Conservation (phyloP, 2,113 vertebrate genomes). For the Isichthys henryi region DNA sequence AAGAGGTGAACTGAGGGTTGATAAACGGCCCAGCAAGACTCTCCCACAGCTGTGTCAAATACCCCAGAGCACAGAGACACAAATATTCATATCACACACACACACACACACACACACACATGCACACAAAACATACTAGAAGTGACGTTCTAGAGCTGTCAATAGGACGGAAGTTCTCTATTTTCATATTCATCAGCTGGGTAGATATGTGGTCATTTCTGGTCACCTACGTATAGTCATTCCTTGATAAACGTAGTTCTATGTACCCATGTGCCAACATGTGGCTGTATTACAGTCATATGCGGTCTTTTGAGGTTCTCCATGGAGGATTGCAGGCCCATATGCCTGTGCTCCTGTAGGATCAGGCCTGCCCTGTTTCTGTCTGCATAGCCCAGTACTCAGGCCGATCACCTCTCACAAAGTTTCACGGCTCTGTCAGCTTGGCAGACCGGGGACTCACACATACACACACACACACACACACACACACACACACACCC, state of each 20-base stretch:
- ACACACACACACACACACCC: not conserved
- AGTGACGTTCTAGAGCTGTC: not conserved
- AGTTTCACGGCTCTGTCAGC: not conserved
- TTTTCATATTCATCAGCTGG: not conserved
- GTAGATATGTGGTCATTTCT: not conserved
- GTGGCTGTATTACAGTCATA: not conserved
- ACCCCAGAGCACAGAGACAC: not conserved
- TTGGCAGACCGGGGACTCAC: not conserved
- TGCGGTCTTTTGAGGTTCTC: not conserved
- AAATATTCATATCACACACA: not conserved
- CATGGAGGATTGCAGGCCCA: too few relatives aligned
- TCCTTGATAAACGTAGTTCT: too few relatives aligned
- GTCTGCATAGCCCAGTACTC: not conserved
- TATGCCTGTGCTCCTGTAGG: not conserved
- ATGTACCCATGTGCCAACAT: too few relatives aligned
- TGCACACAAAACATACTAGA: not conserved
- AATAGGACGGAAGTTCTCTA: not conserved
- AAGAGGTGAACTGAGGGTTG: not conserved
- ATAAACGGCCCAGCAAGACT: not conserved
- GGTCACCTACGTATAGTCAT: too few relatives aligned
- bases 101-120: not conserved
- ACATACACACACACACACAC: not conserved
- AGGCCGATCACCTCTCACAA: not conserved
- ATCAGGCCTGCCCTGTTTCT: not conserved
- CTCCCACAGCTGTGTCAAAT: not conserved